Percentiles rank a stretch among this genome's conserved stretches.
phyloP scores from a whole-genome alignment of 2,888 invertebrate genomes.

The Arenicola marina region DNA sequence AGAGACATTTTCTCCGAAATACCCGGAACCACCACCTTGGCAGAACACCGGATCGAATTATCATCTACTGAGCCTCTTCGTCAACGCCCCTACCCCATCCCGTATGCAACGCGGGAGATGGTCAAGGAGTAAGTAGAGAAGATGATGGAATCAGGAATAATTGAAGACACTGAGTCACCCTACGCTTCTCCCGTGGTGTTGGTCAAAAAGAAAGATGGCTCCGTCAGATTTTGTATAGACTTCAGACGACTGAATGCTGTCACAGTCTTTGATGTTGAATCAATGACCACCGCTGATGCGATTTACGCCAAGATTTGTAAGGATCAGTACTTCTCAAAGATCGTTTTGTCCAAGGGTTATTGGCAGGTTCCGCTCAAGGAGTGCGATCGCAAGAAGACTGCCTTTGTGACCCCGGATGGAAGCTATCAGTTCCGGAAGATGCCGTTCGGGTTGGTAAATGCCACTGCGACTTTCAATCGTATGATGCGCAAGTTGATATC shows the following conservation, averaged over 20 bases:
- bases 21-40: not conserved
- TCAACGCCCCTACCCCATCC: not conserved
- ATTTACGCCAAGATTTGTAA: too few species aligned
- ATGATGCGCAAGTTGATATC: not conserved
- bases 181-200: slow-evolving; percentile 2
- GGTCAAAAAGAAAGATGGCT: not conserved
- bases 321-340: too few species aligned
- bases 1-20: slow-evolving; percentile 1
- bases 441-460: not conserved
- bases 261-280: slow-evolving; percentile 7
- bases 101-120: not conserved
- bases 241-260: not conserved
- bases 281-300: too few species aligned
- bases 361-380: too few species aligned
- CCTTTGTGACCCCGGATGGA: not conserved
- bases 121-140: not conserved
- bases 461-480: not conserved
- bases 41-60: not conserved
- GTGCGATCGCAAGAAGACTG: too few species aligned
- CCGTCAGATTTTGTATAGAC: slow-evolving; percentile 1
- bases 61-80: not conserved
- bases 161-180: slow-evolving; percentile 2
- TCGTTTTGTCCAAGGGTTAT: too few species aligned
- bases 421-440: not conserved
- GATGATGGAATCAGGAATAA: not conserved